Conservation (phyloP, 2,797 vertebrate species). For the Chaetodon trifasciatus region DNA sequence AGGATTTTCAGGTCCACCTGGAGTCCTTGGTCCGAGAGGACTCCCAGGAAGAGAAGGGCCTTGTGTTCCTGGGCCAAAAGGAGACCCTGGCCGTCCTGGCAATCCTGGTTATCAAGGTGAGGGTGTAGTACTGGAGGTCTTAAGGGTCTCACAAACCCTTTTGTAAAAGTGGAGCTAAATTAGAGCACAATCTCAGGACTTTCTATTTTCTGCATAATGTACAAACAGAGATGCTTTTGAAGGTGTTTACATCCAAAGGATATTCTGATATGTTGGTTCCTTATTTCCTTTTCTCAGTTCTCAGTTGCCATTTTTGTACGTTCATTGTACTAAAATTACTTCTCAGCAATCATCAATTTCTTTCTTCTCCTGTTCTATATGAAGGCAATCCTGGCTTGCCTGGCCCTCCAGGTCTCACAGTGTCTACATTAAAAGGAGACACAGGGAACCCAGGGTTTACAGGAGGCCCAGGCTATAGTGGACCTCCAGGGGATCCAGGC, state of each 20-base stretch:
- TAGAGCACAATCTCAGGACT: neutral
- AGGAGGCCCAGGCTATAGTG: constrained; percentile 59
- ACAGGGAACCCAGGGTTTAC: constrained; percentile 85
- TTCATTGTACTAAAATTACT: neutral
- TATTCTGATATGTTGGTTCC: neutral
- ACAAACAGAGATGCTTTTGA: neutral
- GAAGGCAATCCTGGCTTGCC: constrained; percentile 64
- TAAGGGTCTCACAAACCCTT: neutral
- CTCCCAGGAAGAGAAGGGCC: constrained; percentile 33
- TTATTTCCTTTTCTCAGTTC: neutral
- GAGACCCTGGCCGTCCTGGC: constrained; percentile 87
- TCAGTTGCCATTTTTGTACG: neutral
- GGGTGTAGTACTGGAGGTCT: neutral
- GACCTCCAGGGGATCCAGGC: constrained; percentile 84
- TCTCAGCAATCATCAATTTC: neutral
- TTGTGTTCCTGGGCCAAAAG: constrained; percentile 86
- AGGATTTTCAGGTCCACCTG: constrained; percentile 64
- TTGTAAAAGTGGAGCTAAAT: neutral
- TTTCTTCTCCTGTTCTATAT: neutral
- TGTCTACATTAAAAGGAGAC: constrained; percentile 85
- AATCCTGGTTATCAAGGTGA: constrained; percentile 85
- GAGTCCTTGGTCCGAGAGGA: constrained; percentile 62
- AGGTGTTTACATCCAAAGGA: neutral
- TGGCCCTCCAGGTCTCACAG: constrained; percentile 85
- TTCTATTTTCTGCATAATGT: neutral